Percentiles rank a stretch among this genome's conserved stretches.
Evolutionary conservation across 1,140 invertebrate genomes (phyloP).

Genomic region (Drosophila nannoptera): DNA sequence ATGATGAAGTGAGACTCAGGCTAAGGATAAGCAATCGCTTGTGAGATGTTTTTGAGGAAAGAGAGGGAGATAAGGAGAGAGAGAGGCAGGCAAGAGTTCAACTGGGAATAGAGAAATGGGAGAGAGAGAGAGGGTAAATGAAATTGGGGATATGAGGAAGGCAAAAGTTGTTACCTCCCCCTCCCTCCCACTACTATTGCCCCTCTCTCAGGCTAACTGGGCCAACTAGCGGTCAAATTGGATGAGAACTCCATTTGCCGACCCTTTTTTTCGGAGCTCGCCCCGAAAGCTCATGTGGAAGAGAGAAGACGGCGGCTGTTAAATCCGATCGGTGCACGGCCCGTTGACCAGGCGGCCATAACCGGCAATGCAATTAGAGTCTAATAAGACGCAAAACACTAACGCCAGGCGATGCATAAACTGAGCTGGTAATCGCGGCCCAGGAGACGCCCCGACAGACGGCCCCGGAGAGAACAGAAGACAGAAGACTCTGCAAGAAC

Average conservation of each 20-base stretch:
- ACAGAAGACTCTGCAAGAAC: constrained; percentile 37
- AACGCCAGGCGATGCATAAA: constrained; percentile 73
- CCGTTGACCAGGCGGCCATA: constrained; percentile 27
- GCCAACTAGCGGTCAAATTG: constrained; percentile 56
- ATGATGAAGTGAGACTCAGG: too few species aligned
- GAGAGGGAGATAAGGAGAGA: too few species aligned
- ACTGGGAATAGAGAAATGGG: too few species aligned
- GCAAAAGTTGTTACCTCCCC: too few species aligned
- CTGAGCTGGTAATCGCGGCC: constrained; percentile 60
- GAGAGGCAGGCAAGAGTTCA: too few species aligned
- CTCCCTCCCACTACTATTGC: neutral
- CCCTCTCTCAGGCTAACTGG: constrained; percentile 34
- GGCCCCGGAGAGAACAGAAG: neutral
- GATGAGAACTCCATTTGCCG: constrained; percentile 14
- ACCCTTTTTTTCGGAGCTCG: constrained; percentile 52
- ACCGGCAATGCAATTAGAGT: constrained; percentile 68
- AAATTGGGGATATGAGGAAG: too few species aligned
- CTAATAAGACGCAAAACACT: constrained; percentile 74
- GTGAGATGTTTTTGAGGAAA: too few species aligned
- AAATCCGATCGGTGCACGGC: constrained; percentile 44
- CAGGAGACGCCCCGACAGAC: constrained; percentile 12
- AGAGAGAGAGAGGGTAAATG: too few species aligned
- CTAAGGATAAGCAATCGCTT: too few species aligned
- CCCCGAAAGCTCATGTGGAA: neutral
- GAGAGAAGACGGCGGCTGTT: constrained; percentile 25